These are phyloP conservation scores for Caiman crocodilus DNA, from an alignment of 2,797 vertebrate species.

Conservation along the genomic window DNA sequence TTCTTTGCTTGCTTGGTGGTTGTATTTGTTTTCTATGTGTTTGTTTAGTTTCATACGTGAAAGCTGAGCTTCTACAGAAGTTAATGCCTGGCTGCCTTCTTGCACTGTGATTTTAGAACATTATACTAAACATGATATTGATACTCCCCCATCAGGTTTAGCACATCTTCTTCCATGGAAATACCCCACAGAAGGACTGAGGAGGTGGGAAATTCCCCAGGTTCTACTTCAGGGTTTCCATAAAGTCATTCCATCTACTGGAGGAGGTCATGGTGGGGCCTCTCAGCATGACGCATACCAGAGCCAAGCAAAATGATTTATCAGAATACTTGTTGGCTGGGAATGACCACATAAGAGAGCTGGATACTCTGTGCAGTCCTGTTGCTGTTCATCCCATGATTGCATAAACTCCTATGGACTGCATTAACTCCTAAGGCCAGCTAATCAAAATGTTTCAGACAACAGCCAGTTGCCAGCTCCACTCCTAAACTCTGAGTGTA, in stretches of 20 bases:
- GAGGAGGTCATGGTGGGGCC: accelerated
- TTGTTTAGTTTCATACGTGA: no score
- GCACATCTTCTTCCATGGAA: neutral
- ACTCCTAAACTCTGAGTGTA: neutral
- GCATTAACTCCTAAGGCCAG: neutral
- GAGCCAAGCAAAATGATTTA: accelerated
- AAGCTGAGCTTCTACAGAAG: no score
- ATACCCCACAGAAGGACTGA: neutral
- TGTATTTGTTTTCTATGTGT: no score
- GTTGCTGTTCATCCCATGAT: accelerated
- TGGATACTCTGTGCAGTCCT: neutral
- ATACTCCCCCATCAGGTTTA: neutral
- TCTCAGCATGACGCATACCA: accelerated
- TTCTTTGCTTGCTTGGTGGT: no score
- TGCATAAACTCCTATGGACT: neutral
- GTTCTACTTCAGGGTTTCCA: no score
- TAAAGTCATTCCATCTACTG: neutral
- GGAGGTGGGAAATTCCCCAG: no score
- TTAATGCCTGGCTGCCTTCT: neutral
- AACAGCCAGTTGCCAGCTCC: conserved; percentile 14
- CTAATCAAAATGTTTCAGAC: neutral
- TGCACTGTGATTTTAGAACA: neutral
- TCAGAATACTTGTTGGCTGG: neutral
- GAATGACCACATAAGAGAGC: neutral
- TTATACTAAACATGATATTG: neutral